Conservation (phyloP, 2,113 vertebrate species). For the Eptatretus burgeri region DNA sequence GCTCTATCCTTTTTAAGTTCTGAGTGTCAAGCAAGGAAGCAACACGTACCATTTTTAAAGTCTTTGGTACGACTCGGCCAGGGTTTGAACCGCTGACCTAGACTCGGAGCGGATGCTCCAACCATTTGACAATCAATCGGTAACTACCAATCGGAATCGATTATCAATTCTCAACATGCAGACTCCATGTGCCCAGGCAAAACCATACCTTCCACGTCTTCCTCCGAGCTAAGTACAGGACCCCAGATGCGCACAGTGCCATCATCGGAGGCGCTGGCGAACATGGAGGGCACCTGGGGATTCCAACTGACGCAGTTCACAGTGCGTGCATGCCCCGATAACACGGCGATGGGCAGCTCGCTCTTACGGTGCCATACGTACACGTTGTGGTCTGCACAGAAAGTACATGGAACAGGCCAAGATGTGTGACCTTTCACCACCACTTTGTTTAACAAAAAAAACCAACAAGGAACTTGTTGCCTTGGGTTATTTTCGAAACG, state of each 20-base stretch:
- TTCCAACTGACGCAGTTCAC: slow-evolving; percentile 98
- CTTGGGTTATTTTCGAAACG: not conserved
- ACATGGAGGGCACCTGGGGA: slow-evolving; percentile 51
- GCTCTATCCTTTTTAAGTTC: too few relatives aligned
- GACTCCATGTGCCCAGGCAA: too few relatives aligned
- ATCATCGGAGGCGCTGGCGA: slow-evolving; percentile 87
- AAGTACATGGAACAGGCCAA: not conserved
- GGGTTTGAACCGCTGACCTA: too few relatives aligned
- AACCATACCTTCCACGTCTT: slow-evolving; percentile 2
- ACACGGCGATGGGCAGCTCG: slow-evolving; percentile 72
- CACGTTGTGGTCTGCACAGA: slow-evolving; percentile 56
- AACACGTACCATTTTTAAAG: too few relatives aligned
- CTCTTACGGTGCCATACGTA: slow-evolving; percentile 95
- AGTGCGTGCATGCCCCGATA: slow-evolving; percentile 73
- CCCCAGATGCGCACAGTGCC: slow-evolving; percentile 91
- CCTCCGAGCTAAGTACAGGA: slow-evolving; percentile 59
- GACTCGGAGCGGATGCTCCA: too few relatives aligned
- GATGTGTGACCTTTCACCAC: not conserved
- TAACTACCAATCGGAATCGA: too few relatives aligned
- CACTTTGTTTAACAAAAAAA: not conserved
- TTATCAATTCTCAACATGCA: too few relatives aligned
- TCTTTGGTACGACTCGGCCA: too few relatives aligned
- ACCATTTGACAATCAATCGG: too few relatives aligned
- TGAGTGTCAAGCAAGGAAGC: too few relatives aligned
- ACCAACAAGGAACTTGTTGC: not conserved